Evolutionary conservation across 2,888 invertebrate species (phyloP).

Genomic region (Heliconius cydno): DNA sequence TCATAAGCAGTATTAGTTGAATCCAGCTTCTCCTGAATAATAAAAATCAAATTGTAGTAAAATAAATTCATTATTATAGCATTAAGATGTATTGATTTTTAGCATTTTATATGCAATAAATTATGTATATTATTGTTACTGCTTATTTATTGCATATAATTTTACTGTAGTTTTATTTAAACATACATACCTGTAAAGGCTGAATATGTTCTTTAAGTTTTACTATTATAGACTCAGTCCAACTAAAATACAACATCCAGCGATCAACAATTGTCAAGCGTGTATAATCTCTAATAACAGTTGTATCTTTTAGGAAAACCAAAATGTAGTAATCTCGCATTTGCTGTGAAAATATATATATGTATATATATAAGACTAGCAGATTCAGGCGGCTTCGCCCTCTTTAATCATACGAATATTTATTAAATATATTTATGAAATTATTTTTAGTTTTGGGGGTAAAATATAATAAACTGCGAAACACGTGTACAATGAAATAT

Average conservation of each 20-base stretch:
- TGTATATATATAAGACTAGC: no score
- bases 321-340: slow-evolving; percentile 33
- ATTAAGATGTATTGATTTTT: not conserved
- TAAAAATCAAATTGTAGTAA: not conserved
- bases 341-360: slow-evolving; percentile 34
- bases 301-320: not conserved
- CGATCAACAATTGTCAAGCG: slow-evolving; percentile 54
- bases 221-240: slow-evolving; percentile 54
- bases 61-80: not conserved
- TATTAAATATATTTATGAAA: no score
- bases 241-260: slow-evolving; percentile 68
- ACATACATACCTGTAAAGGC: slow-evolving; percentile 57
- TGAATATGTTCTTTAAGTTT: slow-evolving; percentile 52
- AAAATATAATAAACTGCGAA: no score
- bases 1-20: slow-evolving; percentile 59
- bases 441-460: no score
- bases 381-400: no score
- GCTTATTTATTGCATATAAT: not conserved
- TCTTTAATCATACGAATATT: no score
- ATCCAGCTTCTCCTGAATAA: slow-evolving; percentile 54
- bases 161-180: not conserved
- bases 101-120: not conserved
- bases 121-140: not conserved
- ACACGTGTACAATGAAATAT: no score
- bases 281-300: slow-evolving; percentile 42